Base-by-base conservation (phyloP, 2,113 vertebrate species). In the Craseonycteris thonglongyai region DNA sequence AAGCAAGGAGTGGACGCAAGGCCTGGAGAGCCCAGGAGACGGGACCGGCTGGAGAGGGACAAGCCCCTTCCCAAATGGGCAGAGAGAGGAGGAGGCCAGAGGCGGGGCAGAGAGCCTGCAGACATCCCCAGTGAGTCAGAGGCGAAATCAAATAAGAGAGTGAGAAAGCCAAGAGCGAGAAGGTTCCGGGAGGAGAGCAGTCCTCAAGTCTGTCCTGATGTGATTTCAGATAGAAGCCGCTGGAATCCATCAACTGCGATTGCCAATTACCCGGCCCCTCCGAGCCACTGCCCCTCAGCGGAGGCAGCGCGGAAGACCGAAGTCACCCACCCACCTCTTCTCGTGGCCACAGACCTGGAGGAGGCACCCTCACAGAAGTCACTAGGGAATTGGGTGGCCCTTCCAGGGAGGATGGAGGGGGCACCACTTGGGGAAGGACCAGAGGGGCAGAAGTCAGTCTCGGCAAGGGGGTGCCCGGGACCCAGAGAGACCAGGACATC, bases 221-320 rank as follows among this genome's bases (percentile, higher is more conserved):
- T 97, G 93, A 95, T 97, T 94, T 96, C 98, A 54, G 97, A 97
- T 69, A 96, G 97, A 10, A 3, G 9, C 49, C 0, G 5, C 91
- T 71, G 98, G 74, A 98, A 97, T 83, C 98, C 98, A 63, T 97
- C 99, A 5, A 47, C 97, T 69, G 76, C 97, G 11, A 47, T 92
- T 2, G 96, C 96, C 51, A 3, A 2, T 42, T 30, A 8, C 14
- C 35, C 69, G 8, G 49, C 5, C 0, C 72, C 96, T 8, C 71
- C 49, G 0, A 76, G 79, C 5, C 13, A 18, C 7, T 71, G 47
- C 91, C n/a, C 54, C 49, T 90, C 95, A 0, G 8, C 47, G 9
- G 91, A 95, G 69, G 91, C 90, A 21, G 88, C 59, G 42, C 59
- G 4, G 0, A 45, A 59, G 8, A 9, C 56, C 0, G 26, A 35